Evolutionary conservation across 2,888 invertebrate genomes (phyloP).

Genomic region (Phytoseiulus persimilis): DNA sequence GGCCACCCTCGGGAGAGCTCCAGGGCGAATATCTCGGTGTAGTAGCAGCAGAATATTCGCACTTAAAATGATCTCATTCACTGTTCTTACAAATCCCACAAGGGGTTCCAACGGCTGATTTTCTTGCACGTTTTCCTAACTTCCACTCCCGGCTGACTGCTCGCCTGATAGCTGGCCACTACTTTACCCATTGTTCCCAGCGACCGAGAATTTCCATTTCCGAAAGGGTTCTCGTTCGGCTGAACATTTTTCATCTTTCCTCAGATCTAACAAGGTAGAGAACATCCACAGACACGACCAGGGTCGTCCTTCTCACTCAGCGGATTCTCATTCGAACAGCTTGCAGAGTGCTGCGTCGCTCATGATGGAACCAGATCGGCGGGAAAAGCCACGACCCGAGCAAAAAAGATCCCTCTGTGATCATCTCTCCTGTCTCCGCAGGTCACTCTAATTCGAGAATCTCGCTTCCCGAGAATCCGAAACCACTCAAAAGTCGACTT

Average conservation of each 20-base stretch:
- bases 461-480: too few species aligned
- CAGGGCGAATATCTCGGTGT: neutral
- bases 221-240: neutral
- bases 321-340: too few species aligned
- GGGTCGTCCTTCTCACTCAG: too few species aligned
- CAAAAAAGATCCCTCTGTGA: too few species aligned
- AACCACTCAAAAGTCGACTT: too few species aligned
- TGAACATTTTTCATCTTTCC: neutral
- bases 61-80: slow-evolving; percentile 5
- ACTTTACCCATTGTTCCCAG: neutral
- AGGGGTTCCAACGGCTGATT: neutral
- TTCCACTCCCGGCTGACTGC: neutral
- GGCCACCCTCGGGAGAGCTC: neutral
- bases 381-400: too few species aligned
- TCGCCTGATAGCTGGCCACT: neutral
- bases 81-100: slow-evolving; percentile 5
- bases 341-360: too few species aligned
- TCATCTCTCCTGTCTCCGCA: too few species aligned
- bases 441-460: too few species aligned
- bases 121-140: neutral
- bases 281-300: neutral
- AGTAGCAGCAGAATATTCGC: neutral
- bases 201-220: neutral
- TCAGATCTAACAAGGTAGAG: neutral
- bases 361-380: too few species aligned